Conservation (phyloP, 2,113 vertebrate genomes). For the Echinops telfairi region DNA sequence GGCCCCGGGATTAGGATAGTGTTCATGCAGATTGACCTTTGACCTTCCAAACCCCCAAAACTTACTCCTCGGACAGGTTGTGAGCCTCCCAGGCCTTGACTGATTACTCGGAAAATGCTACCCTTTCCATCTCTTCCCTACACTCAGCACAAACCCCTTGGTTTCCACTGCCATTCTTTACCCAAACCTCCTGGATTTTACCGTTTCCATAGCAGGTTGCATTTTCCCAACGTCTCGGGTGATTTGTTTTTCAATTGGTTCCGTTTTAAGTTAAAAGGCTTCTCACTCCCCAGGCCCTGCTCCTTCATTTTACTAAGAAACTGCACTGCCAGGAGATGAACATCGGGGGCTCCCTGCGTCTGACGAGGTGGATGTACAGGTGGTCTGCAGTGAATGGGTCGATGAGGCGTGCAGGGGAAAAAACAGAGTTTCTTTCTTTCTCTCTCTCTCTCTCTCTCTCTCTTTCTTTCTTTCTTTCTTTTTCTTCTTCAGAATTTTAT, state of each 20-base stretch:
- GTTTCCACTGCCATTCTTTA: not conserved
- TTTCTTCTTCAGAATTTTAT: no score
- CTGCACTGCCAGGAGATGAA: not conserved
- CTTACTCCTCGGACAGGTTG: not conserved
- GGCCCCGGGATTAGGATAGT: not conserved
- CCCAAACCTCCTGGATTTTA: not conserved
- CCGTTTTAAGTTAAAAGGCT: not conserved
- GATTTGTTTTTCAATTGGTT: not conserved
- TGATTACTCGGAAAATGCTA: not conserved
- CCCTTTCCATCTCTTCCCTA: not conserved
- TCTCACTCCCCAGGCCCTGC: not conserved
- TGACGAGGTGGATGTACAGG: not conserved
- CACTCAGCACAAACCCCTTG: not conserved
- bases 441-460: no score
- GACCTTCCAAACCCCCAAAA: not conserved
- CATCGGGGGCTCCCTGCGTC: no score
- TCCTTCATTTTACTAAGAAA: slow-evolving; percentile 39
- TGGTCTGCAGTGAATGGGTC: not conserved
- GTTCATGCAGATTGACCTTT: not conserved
- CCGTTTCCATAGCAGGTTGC: not conserved
- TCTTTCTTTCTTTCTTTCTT: no score
- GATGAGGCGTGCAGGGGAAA: not conserved
- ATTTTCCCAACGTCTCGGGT: not conserved
- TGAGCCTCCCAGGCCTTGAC: not conserved
- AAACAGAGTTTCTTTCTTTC: no score